phyloP scores from a whole-genome alignment of 1,140 invertebrate genomes.

The Aethina tumida region DNA sequence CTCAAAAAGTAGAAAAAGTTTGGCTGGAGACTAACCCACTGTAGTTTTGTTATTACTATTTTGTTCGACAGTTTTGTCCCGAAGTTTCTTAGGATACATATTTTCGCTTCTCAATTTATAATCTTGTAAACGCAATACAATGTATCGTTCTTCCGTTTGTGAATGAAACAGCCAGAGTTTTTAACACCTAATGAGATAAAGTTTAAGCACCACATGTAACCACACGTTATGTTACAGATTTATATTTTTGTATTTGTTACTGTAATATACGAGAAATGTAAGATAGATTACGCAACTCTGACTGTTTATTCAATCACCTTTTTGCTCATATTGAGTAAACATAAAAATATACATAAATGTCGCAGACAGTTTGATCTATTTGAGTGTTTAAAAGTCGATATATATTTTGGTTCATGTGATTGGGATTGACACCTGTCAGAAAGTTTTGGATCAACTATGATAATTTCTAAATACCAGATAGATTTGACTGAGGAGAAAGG shows the following conservation, averaged over 20 bases:
- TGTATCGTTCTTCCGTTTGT: slow-evolving; percentile 7
- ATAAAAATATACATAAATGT: slow-evolving; percentile 14
- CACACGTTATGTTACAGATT: not conserved
- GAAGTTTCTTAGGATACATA: slow-evolving; percentile 6
- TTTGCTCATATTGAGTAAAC: slow-evolving; percentile 23
- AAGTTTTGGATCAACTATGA: too few relatives aligned
- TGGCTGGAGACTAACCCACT: slow-evolving; percentile 15
- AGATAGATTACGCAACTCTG: slow-evolving; percentile 5
- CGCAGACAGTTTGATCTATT: slow-evolving; percentile 16
- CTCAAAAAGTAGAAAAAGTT: slow-evolving; percentile 22
- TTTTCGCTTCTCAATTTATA: not conserved
- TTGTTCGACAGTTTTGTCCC: slow-evolving; percentile 10
- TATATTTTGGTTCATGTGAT: too few relatives aligned
- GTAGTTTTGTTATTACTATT: slow-evolving; percentile 10
- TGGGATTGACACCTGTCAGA: too few relatives aligned
- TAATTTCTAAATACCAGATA: too few relatives aligned
- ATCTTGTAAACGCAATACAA: slow-evolving; percentile 2
- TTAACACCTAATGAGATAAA: not conserved
- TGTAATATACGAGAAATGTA: not conserved
- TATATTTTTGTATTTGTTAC: not conserved
- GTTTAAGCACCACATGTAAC: not conserved
- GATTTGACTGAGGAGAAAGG: too few relatives aligned
- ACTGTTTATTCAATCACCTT: slow-evolving; percentile 15
- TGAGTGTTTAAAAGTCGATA: too few relatives aligned
- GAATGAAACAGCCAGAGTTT: slow-evolving; percentile 8